Base-by-base conservation (phyloP, 2,888 invertebrate genomes). In the Tridacna crocea region DNA sequence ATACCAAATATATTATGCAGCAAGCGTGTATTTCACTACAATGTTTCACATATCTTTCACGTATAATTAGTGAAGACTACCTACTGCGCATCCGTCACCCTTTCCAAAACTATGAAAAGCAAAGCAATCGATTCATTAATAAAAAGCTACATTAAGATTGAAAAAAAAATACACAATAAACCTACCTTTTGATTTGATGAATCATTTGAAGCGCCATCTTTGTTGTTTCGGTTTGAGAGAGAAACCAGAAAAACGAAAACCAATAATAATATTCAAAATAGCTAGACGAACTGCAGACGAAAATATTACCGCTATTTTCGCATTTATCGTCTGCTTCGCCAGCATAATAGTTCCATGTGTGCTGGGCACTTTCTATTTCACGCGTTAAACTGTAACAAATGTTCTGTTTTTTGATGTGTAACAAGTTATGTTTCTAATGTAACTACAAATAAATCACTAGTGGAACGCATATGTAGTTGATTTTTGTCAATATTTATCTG, bases 101-200 rank as follows among this genome's bases (percentile, higher is more conserved):
- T 8, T 36, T 36, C 8, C 36, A 2, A 36, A 4, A 36, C 36
- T 36, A 36, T 2, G 8, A 36, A 8, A 36, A 36, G 36, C 36
- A 36, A 36, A 36, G 36, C 36, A 36, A 36, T 36, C 36, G 36
- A 4, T 36, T 36, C 36, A 36, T 36, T 36, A 4, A n/a, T n/a
- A n/a, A 24, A 63, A 26, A 61, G n/a, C 55, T 19, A n/a, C 55
- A 17, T 17, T 19, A 22, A 46, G 51, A 72, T n/a, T 15, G 19
- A 19, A 48, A 13, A 72, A 48, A 36, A 27, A 17, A 73, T 60
- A 4, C 13, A 60, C 17, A 58, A 73, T 26, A 19, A 15, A n/a
- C 76, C 24, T 76, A 76, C 76, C 76, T 76, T 66, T 76, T 76
- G 4, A 76, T 76, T 24, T 76, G 76, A 55, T 76, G 76, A 68